These are phyloP conservation scores for Thysanoteuthis rhombus DNA, from an alignment of 2,888 invertebrate genomes.

Conservation along the genomic window DNA sequence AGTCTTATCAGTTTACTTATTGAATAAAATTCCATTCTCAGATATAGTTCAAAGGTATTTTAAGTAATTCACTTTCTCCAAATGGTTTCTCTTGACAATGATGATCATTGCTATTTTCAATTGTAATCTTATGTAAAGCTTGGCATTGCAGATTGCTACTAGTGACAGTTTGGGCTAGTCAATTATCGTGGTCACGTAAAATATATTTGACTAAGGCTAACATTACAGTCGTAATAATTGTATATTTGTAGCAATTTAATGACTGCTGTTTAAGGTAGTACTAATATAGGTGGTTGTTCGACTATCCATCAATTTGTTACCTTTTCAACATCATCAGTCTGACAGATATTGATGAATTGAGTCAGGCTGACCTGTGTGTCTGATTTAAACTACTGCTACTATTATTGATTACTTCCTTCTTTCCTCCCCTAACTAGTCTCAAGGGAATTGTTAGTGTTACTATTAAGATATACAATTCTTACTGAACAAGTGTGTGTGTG, in stretches of 20 bases:
- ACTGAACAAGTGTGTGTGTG: background rate
- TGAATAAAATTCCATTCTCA: too few relatives aligned
- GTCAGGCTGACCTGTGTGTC: conserved; percentile 32
- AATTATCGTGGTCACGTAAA: too few relatives aligned
- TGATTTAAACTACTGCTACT: conserved; percentile 35
- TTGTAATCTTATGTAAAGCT: background rate
- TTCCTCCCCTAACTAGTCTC: background rate
- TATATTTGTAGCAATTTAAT: background rate
- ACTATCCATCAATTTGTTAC: background rate
- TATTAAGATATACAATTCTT: background rate
- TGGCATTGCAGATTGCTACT: background rate
- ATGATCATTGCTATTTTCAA: background rate
- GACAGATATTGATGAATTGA: background rate
- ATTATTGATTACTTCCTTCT: conserved; percentile 30
- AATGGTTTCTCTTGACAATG: too few relatives aligned
- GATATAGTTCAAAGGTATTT: too few relatives aligned
- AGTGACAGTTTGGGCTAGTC: background rate
- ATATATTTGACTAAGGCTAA: too few relatives aligned
- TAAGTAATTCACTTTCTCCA: too few relatives aligned
- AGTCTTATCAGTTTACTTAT: too few relatives aligned
- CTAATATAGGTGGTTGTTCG: background rate
- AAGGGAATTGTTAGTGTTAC: background rate
- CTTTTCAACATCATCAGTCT: background rate
- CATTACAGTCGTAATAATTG: background rate
- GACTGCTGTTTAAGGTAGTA: background rate